Evolutionary conservation across 2,797 vertebrate species (phyloP), one percentile per base, ranked within the genome.

Genomic region (Platalea minor): DNA sequence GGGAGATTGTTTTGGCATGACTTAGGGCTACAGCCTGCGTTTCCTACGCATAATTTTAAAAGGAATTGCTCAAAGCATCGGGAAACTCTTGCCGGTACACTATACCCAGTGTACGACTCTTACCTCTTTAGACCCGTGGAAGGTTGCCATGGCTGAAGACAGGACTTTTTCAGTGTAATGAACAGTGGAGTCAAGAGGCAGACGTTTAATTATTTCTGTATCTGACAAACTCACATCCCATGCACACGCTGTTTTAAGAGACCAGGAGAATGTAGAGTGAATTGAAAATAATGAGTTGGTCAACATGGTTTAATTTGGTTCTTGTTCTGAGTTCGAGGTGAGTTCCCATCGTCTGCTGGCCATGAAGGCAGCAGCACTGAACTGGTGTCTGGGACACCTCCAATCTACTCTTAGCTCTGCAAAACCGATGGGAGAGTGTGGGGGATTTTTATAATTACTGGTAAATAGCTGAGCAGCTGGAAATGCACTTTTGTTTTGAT

Each of bases 31-130:
- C 76, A 92, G 76, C 76, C 91, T 79, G 74, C 80, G 77, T 97
- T 96, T 93, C 93, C 94, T 94, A 89, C 60, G 43, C 69, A 89
- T 85, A 78, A 96, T 93, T 54, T 85, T 86, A 70, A 95, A 95
- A 89, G 82, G 94, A 96, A 94, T 94, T 93, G 89, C 95, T 95
- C 86, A 94, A 96, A 88, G 74, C 70, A 88, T 88, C 88, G 46
- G 70, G 91, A 95, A 96, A 93, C 65, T 39, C 73, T 81, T 83
- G 48, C 74, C 20, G 37, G 70, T 69, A 78, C 59, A 76, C 72
- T 89, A 53, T 93, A 76, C 81, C 81, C 72, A 79, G 67, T 56
- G 79, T 82, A 80, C 16, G 2, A 25, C 72, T 95, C 85, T 53
- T 65, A 28, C 86, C 72, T 95, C 94, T 94, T 82, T 14, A 88